Base-by-base conservation (phyloP, 2,888 invertebrate genomes). In the Tridacna crocea region DNA sequence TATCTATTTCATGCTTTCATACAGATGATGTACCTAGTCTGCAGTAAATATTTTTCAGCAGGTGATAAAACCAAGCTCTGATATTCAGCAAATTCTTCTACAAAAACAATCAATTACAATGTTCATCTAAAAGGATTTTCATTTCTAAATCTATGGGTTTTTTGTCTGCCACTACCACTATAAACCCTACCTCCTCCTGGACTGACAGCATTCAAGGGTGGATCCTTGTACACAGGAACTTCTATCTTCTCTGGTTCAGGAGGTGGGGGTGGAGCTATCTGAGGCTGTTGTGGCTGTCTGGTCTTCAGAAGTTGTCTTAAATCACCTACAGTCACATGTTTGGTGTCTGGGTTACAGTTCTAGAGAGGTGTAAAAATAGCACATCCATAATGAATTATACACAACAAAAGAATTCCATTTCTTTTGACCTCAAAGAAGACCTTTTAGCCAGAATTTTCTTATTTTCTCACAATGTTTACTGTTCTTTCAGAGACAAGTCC, bases 251-350 rank as follows among this genome's bases (percentile, higher is more conserved):
- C 80, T 22, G 89, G 85, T 36, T 86, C 82, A 6, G 89, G 88
- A 10, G 91, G 87, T 8, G 89, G 88, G 0, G 87, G 76, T 26
- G 85, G 73, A 10, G 77, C 78, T 6, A 77, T 80, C 0, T 83
- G 78, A 12, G 66, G 79, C 27, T 80, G 79, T 24, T 80, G 80
- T 22, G 68, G 51, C 26, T 83, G 82, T 66, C 77, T 77, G 17
- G 68, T 81, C 36, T 79, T 82, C 77, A 94, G 81, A 70, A 93
- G 83, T 46, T 90, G 85, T 15, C 92, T 88, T n/a, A 94, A 83
- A 79, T 94, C 94, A n/a, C 90, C 91, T n/a, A 94, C 88, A 0
- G 93, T 93, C 58, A 94, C 88, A 76, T 89, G 82, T 51, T 86
- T 85, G 27, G 85, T 85, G 47, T 88, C 88, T 36, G 90, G 90